Conservation (phyloP, 2,888 invertebrate species). For the Hypselothyrea guttata region DNA sequence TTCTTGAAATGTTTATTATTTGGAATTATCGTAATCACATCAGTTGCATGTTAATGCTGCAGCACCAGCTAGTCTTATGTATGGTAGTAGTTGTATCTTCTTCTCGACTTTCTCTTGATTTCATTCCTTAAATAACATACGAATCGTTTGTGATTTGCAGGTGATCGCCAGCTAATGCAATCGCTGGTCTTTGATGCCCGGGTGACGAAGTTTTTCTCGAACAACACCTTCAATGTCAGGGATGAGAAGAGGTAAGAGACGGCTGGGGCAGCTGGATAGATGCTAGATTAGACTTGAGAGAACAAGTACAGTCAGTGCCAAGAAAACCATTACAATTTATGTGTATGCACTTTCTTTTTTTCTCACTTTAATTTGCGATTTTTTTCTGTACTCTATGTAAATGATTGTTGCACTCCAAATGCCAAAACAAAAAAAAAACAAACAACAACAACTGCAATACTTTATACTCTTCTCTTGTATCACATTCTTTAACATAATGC, state of each 20-base stretch:
- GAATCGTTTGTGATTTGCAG: conserved; percentile 82
- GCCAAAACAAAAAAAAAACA: no score
- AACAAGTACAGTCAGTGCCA: conserved; percentile 66
- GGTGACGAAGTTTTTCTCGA: conserved; percentile 93
- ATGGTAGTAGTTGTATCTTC: background rate
- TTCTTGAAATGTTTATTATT: conserved; percentile 3
- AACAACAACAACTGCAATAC: conserved; percentile 65
- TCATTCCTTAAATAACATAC: background rate
- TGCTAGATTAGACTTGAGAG: conserved; percentile 49
- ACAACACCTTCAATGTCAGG: conserved; percentile 86
- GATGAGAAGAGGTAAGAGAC: conserved; percentile 87
- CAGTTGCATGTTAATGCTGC: conserved; percentile 4
- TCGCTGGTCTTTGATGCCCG: conserved; percentile 94
- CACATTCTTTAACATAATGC: conserved; percentile 65
- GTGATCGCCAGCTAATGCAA: conserved; percentile 92
- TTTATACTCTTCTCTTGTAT: conserved; percentile 56
- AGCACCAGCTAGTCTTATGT: background rate
- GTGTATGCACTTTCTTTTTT: conserved; percentile 60
- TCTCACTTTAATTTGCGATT: conserved; percentile 69
- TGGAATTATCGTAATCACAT: conserved; percentile 1
- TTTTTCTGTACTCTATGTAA: conserved; percentile 48
- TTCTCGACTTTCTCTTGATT: background rate
- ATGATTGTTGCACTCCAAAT: no score
- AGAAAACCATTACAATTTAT: conserved; percentile 69
- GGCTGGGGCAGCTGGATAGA: conserved; percentile 1